Conservation (phyloP, 2,113 vertebrate genomes). For the Spea multiplicata region DNA sequence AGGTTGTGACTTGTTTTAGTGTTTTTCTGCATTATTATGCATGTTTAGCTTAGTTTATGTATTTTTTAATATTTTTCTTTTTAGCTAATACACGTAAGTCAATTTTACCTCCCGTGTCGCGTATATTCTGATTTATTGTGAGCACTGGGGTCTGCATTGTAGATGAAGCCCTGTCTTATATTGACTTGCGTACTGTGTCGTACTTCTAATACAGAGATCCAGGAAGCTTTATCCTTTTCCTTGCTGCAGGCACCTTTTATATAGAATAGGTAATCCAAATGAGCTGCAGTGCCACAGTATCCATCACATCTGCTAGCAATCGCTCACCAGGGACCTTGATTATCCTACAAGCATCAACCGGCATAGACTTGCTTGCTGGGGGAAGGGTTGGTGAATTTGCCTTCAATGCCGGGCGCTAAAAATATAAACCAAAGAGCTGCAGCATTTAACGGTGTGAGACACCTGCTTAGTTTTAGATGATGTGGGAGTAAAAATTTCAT, state of each 20-base stretch:
- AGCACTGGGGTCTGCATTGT: too few species aligned
- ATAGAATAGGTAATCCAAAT: not conserved
- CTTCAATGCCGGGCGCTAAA: not conserved
- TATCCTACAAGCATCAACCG: slow-evolving; percentile 6
- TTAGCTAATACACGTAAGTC: too few species aligned
- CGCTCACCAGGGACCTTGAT: slow-evolving; percentile 6
- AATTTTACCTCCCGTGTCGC: too few species aligned
- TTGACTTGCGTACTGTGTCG: too few species aligned
- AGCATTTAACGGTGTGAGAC: not conserved
- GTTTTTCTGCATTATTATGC: too few species aligned
- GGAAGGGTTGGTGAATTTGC: slow-evolving; percentile 1
- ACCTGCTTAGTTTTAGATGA: not conserved
- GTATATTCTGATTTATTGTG: too few species aligned
- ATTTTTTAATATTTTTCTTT: too few species aligned
- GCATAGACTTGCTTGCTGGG: slow-evolving; percentile 13
- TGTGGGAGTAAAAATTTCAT: too few species aligned
- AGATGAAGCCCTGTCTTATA: too few species aligned
- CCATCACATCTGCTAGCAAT: slow-evolving; percentile 4
- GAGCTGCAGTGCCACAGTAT: slow-evolving; percentile 18
- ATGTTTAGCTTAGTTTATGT: too few species aligned
- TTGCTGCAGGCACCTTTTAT: not conserved
- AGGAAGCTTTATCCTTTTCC: not conserved
- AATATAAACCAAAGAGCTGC: not conserved
- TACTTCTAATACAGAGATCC: not conserved
- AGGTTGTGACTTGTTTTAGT: too few species aligned